Base-by-base conservation (phyloP, 2,113 vertebrate genomes). In the Monopterus albus region DNA sequence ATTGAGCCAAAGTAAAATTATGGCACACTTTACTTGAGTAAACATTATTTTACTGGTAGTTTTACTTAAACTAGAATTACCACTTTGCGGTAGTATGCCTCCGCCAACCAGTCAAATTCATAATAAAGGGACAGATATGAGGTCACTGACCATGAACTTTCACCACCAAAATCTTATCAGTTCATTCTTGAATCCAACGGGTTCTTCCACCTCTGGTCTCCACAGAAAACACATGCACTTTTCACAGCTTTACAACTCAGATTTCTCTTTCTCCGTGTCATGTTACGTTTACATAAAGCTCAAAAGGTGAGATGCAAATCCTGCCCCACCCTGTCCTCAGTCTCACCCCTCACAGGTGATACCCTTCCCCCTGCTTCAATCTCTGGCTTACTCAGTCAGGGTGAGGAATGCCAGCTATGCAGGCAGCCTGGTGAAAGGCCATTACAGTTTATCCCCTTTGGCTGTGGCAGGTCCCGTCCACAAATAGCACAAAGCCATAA, bases 391-490 rank as follows among this genome's bases (percentile, higher is more conserved):
- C 78, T 75, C 66, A 55, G 60, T 83, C 74, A 70, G 74, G 74
- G 60, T 14, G 50, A 87, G 75, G 90, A 93, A 93, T 93, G 85
- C 60, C 74, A 87, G 71, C 65, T 86, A 93, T 91, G 91, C 84
- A 78, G 76, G 35, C 31, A 10, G 78, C 72, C 80, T 78, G 81
- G 82, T 87, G 67, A 89, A 87, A 90, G 91, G 87, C 83, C 83
- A 89, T 89, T 85, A 80, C 72, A 78, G 65, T 68, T 55, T 47
- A 85, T 64, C 81, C 84, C 82, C 72, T 68, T 82, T 73, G 71
- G 82, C 78, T 68, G 62, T 33, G 73, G 75, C 78, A 82, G 82
- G 75, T 85, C 77, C 39, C 53, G 58, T 83, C 76, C 81, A 65
- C 82, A 77, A 26, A 49, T 60, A 49, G 58, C 47, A 70, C 45